phyloP scores from a whole-genome alignment of 2,797 vertebrate genomes.

The Microchirus variegatus region DNA sequence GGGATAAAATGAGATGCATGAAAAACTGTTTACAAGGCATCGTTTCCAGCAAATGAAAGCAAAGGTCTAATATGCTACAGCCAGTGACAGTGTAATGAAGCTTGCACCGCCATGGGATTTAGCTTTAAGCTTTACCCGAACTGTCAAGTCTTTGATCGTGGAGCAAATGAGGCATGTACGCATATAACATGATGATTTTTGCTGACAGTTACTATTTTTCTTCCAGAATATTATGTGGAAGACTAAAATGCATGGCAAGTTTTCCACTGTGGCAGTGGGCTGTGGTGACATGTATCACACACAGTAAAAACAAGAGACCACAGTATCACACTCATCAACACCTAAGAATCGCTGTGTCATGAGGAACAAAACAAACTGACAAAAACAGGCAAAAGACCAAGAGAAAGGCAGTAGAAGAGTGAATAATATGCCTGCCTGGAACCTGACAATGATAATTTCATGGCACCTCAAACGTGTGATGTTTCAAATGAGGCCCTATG shows the following conservation, averaged over 20 bases:
- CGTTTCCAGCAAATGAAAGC: neutral
- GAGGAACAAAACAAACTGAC: slow-evolving; percentile 20
- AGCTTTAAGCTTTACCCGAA: neutral
- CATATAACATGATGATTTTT: slow-evolving; percentile 18
- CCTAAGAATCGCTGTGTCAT: slow-evolving; percentile 58
- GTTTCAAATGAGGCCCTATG: slow-evolving; percentile 77
- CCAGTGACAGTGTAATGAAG: neutral
- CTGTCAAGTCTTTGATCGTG: neutral
- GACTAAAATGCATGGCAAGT: slow-evolving; percentile 26
- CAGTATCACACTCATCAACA: neutral
- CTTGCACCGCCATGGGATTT: neutral
- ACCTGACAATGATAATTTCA: slow-evolving; percentile 85
- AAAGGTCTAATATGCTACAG: neutral
- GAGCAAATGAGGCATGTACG: neutral
- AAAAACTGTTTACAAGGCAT: neutral
- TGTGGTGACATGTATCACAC: slow-evolving; percentile 1
- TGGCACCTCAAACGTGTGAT: slow-evolving; percentile 80
- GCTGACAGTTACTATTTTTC: slow-evolving; percentile 9
- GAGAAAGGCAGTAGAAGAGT: slow-evolving; percentile 33
- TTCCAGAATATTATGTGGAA: neutral
- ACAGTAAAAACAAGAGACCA: slow-evolving; percentile 17
- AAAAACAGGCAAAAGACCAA: slow-evolving; percentile 33
- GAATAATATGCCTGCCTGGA: slow-evolving; percentile 68
- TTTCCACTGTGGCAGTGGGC: slow-evolving; percentile 10
- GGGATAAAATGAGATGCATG: slow-evolving; percentile 19